These are phyloP conservation scores for Pipistrellus pygmaeus DNA, from an alignment of 2,797 vertebrate species.

Conservation along the genomic window DNA sequence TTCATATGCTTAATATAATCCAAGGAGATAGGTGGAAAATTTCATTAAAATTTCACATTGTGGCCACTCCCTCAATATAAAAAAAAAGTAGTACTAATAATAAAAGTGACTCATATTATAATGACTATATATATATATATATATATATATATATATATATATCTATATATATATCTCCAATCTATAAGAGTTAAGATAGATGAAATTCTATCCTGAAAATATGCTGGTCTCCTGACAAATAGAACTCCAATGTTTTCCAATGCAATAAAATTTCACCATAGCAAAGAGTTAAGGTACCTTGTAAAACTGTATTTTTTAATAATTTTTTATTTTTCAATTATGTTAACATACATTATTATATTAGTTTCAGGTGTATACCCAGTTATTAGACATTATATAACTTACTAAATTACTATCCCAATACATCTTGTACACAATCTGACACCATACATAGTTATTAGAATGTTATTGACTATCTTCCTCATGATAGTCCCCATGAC, in stretches of 20 bases:
- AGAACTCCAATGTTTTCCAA: neutral
- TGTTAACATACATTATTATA: neutral
- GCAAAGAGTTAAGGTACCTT: neutral
- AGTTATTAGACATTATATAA: neutral
- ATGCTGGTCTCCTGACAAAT: neutral
- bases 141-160: too few relatives aligned
- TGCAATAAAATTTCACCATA: conserved; percentile 37
- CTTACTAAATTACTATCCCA: neutral
- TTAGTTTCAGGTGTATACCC: neutral
- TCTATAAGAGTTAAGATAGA: neutral
- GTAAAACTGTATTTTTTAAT: neutral
- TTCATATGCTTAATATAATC: neutral
- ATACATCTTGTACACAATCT: neutral
- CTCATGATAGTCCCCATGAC: neutral
- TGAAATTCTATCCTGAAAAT: neutral
- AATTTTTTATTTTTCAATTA: neutral
- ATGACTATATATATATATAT: too few relatives aligned
- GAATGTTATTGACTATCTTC: neutral
- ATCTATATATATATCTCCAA: neutral
- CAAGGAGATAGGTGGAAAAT: neutral
- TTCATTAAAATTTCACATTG: neutral
- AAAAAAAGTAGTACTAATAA: neutral
- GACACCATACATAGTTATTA: neutral
- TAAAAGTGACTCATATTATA: neutral
- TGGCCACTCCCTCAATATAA: neutral